These are phyloP conservation scores for Polypedilum vanderplanki DNA, from an alignment of 1,140 invertebrate genomes.

Conservation along the genomic window DNA sequence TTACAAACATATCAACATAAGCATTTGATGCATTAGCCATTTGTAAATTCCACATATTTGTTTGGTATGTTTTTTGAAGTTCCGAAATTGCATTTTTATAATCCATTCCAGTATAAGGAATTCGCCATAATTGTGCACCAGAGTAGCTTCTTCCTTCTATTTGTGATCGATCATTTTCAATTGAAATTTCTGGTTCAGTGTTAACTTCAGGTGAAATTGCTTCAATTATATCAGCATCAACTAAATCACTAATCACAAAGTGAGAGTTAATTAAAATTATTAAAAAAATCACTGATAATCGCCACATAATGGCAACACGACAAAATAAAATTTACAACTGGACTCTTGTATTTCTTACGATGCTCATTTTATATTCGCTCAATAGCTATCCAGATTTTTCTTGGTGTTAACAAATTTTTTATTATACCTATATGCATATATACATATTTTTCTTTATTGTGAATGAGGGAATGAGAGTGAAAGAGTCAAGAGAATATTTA, in stretches of 20 bases:
- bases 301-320: background rate
- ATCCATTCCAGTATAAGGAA: constrained; percentile 43
- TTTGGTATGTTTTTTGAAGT: constrained; percentile 41
- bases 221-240: background rate
- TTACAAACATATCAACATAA: constrained; percentile 59
- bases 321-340: constrained; percentile 16
- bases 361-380: constrained; percentile 4
- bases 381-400: background rate
- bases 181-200: background rate
- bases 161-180: background rate
- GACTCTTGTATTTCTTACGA: background rate
- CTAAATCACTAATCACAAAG: background rate
- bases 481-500: background rate
- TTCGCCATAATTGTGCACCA: constrained; percentile 52
- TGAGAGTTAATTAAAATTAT: background rate
- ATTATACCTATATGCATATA: background rate
- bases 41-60: constrained; percentile 23
- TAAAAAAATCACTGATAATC: background rate
- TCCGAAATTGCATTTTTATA: constrained; percentile 42
- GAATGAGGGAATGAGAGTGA: constrained; percentile 9
- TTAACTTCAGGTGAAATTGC: background rate
- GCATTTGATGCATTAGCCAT: constrained; percentile 50
- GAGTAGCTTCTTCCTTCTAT: constrained; percentile 45
- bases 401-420: background rate
- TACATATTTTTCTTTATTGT: no score